Evolutionary conservation across 2,888 invertebrate genomes (phyloP).

Genomic region (Eupithecia pulchellata): DNA sequence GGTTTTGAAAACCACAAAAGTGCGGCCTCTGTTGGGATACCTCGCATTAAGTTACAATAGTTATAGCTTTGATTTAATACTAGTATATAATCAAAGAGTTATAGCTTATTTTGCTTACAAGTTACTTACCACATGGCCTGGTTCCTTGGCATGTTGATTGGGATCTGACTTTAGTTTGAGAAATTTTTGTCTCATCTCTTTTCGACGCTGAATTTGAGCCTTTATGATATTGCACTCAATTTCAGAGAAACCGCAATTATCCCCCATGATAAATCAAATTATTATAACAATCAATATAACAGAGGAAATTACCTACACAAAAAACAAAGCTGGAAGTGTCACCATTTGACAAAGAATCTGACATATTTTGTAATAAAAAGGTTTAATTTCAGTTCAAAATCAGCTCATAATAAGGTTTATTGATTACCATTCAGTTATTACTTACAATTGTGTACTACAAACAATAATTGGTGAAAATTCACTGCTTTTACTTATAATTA

Average conservation of each 20-base stretch:
- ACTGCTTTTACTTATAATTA: background rate
- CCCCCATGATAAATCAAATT: conserved; percentile 48
- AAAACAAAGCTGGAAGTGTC: background rate
- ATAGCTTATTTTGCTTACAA: conserved; percentile 72
- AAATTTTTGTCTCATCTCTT: conserved; percentile 87
- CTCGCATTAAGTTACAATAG: no score
- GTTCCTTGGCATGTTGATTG: conserved; percentile 86
- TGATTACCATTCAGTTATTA: background rate
- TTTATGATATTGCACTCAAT: conserved; percentile 80
- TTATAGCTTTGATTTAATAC: no score
- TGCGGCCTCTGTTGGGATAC: no score
- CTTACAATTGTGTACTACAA: background rate
- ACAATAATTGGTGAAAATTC: background rate
- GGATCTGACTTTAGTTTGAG: conserved; percentile 89
- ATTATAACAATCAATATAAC: background rate
- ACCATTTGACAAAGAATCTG: background rate
- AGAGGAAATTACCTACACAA: background rate
- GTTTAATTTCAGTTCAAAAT: no score
- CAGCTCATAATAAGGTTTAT: background rate
- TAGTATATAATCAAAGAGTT: background rate
- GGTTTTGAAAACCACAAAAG: no score
- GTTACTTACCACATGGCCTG: conserved; percentile 87
- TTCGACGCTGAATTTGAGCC: conserved; percentile 86
- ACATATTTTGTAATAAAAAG: no score
- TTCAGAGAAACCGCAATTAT: conserved; percentile 78